A percentile compares a stretch with the other conserved stretches of the same genome.
Evolutionary conservation across 2,797 vertebrate genomes (phyloP).

Genomic region (Pristis pectinata): DNA sequence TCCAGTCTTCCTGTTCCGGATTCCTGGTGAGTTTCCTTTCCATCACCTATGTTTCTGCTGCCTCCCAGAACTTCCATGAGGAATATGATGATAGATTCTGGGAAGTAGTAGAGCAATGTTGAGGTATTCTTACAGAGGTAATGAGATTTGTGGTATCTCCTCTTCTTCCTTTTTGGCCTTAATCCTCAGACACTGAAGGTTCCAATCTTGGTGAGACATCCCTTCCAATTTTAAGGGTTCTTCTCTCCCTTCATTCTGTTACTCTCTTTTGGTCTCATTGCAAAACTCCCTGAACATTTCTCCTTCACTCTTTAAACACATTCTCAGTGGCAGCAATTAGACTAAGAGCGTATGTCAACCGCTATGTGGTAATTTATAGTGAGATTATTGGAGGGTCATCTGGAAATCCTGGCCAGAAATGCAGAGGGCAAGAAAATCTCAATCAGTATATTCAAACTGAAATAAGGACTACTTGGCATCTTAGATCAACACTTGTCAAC

Average conservation of each 20-base stretch:
- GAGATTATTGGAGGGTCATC: background rate
- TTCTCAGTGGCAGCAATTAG: too few relatives aligned
- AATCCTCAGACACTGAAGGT: background rate
- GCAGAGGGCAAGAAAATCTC: background rate
- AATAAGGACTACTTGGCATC: background rate
- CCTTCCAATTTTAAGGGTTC: background rate
- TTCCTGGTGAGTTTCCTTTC: background rate
- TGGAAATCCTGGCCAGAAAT: background rate
- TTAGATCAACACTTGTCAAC: too few relatives aligned
- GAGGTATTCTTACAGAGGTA: background rate
- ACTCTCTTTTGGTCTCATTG: background rate
- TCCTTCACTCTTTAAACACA: background rate
- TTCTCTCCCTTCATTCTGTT: background rate
- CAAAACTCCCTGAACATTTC: background rate
- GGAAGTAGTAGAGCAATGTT: background rate
- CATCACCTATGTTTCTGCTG: background rate
- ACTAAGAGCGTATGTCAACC: background rate
- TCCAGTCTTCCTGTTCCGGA: background rate
- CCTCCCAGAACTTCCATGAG: background rate
- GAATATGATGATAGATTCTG: background rate
- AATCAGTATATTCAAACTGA: background rate
- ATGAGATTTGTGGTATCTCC: background rate
- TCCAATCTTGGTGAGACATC: background rate
- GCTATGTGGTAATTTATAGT: background rate
- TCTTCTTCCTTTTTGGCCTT: background rate